phyloP scores from a whole-genome alignment of 2,797 vertebrate genomes.

The Chiroxiphia lanceolata region DNA sequence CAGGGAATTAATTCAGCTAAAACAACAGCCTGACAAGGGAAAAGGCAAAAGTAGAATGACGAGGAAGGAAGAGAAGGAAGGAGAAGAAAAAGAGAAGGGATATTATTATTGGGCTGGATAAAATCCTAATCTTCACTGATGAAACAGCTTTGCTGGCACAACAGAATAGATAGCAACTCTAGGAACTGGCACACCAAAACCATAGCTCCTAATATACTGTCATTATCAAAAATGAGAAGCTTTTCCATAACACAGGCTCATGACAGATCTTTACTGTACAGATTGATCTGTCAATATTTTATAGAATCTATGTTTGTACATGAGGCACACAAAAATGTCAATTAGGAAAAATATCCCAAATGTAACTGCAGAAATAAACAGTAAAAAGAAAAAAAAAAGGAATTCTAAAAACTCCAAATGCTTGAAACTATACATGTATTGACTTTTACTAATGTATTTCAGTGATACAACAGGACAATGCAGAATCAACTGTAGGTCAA shows the following conservation, averaged over 20 bases:
- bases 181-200: not conserved
- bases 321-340: not conserved
- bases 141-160: not conserved
- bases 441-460: not conserved
- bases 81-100: not conserved
- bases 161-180: not conserved
- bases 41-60: not conserved
- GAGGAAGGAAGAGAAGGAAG: not conserved
- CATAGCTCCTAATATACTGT: not conserved
- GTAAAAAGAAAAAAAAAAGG: not conserved
- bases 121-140: not conserved
- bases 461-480: not conserved
- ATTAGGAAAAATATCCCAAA: not conserved
- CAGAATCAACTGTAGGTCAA: constrained; percentile 26
- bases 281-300: not conserved
- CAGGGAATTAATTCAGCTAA: not conserved
- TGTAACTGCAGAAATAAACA: not conserved
- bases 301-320: not conserved
- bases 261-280: not conserved
- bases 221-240: not conserved
- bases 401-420: not conserved
- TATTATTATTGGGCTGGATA: not conserved
- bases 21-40: not conserved
- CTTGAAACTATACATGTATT: not conserved
- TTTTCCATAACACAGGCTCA: not conserved